Conservation (phyloP, 2,113 vertebrate genomes). For the Hemichromis elongatus region DNA sequence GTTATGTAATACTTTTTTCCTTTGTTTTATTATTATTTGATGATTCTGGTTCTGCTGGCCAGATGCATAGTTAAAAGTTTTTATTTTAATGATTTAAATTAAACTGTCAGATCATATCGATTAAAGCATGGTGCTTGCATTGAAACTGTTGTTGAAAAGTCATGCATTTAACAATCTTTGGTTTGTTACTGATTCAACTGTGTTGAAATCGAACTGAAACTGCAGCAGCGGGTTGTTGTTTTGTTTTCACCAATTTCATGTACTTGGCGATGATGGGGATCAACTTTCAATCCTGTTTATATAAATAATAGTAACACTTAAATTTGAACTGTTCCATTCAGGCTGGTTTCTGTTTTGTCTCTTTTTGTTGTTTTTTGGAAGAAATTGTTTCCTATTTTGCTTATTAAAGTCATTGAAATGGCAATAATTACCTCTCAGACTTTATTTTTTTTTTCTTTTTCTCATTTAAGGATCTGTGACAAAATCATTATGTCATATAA, state of each 20-base stretch:
- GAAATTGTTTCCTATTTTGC: constrained; percentile 99
- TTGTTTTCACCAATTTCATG: constrained; percentile 93
- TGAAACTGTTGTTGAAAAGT: constrained; percentile 96
- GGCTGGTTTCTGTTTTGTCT: constrained; percentile 99
- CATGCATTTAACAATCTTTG: constrained; percentile 92
- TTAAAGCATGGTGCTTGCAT: constrained; percentile 98
- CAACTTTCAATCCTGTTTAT: constrained; percentile 99
- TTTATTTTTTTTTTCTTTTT: constrained; percentile 53
- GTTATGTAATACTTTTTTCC: constrained; percentile 58
- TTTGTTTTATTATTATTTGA: constrained; percentile 86
- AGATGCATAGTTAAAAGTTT: constrained; percentile 95
- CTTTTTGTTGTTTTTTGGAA: constrained; percentile 81
- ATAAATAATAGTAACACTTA: constrained; percentile 89
- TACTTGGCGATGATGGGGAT: constrained; percentile 90
- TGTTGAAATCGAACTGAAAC: constrained; percentile 96
- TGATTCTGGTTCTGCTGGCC: constrained; percentile 99
- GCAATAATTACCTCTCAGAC: constrained; percentile 82
- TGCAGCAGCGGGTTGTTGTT: constrained; percentile 91
- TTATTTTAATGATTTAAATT: constrained; percentile 99
- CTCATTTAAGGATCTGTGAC: neutral
- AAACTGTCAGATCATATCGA: constrained; percentile 93
- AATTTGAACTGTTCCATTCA: constrained; percentile 99
- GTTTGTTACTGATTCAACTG: constrained; percentile 98
- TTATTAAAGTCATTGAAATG: constrained; percentile 99
- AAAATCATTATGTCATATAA: neutral